phyloP scores from a whole-genome alignment of 2,113 vertebrate genomes.

The Leptosomus discolor region DNA sequence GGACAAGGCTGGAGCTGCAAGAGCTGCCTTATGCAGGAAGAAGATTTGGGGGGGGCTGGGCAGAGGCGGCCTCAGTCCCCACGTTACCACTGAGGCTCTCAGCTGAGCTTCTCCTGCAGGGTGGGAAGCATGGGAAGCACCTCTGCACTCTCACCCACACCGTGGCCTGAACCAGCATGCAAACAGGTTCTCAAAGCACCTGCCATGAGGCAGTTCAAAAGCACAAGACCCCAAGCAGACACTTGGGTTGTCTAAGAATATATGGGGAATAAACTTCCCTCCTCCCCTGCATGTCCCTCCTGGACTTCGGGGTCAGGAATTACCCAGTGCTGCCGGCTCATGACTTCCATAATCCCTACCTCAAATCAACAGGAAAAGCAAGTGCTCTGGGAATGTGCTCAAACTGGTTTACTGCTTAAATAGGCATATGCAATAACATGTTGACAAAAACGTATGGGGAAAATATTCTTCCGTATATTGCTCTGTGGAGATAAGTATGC shows the following conservation, averaged over 20 bases:
- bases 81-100: background rate
- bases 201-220: background rate
- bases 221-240: background rate
- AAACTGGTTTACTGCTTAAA: background rate
- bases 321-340: background rate
- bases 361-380: background rate
- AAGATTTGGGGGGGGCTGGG: background rate
- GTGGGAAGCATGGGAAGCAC: background rate
- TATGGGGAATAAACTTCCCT: background rate
- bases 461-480: conserved; percentile 28
- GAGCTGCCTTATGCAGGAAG: background rate
- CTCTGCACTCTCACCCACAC: background rate
- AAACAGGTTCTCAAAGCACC: background rate
- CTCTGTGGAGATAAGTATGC: background rate
- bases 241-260: background rate
- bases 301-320: background rate
- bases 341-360: background rate
- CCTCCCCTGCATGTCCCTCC: background rate
- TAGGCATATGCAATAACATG: background rate
- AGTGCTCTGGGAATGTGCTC: background rate
- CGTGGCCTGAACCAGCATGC: background rate
- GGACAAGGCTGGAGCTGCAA: background rate
- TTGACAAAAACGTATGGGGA: conserved; percentile 34
- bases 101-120: rapidly evolving
- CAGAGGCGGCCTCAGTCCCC: background rate